Base-by-base conservation (phyloP, 2,888 invertebrate genomes). In the Drosophila sordidula region DNA sequence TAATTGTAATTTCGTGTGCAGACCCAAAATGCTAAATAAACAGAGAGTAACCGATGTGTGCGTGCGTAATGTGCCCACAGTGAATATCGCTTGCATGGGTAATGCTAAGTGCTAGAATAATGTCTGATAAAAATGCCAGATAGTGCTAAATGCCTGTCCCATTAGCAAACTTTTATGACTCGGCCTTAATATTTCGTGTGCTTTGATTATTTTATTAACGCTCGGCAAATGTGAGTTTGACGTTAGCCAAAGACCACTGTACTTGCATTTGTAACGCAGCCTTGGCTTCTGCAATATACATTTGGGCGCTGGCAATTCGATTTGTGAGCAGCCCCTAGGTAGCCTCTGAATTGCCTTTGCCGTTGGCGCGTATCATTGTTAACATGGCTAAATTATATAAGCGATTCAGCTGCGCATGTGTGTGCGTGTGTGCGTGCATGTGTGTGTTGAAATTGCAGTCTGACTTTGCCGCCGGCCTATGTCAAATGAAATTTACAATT, bases 1-100 rank as follows among this genome's bases (percentile, higher is more conserved):
- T 85, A 85, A 80, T 85, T 78, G 78, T 70, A 78, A 85, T 84
- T 85, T 81, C 72, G 67, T 75, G 75, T 84, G 66, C 81, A 64
- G 73, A 45, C 41, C 47, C 67, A 63, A 51, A 83, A 79, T 73
- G 77, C 77, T 65, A 61, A 73, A 65, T 65, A 80, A 73, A 80
- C 83, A 69, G 62, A 61, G 56, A 61, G 54, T 42, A 22, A 39
- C 44, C 61, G 57, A 49, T 32, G 61, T 52, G 39, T 64, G 50
- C 47, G 67, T 34, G 64, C 44, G 36, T 41, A 64, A 51, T 64
- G 46, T 22, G 47, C 6, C 6, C 14, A 63, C 74, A 81, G 75
- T 78, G 52, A 3, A 50, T 8, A 36, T 25, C n/a, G 1, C 6
- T 22, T 41, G 56, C 14, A 25, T 45, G 34, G 26, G 46, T 25